Base-by-base conservation (phyloP, 2,888 invertebrate genomes). In the Galeopsomyia nigrocyanea region DNA sequence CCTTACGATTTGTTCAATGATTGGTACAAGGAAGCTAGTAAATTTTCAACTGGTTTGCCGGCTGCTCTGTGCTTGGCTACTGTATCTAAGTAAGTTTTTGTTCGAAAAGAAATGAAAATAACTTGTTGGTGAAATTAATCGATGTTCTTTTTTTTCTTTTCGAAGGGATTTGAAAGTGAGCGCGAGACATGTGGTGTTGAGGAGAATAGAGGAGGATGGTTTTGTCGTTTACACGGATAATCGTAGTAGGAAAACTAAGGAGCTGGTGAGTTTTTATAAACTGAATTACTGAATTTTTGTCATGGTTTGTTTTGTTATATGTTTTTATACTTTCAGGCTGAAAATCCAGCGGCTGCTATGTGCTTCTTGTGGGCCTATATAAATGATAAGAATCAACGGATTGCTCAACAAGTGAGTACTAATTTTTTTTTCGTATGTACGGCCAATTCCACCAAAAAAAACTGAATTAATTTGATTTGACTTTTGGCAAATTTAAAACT, bases 211-310 rank as follows among this genome's bases (percentile, higher is more conserved):
- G 60, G 80, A 87, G 13, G 86, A 87, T 63, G 88, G 88, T 47
- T 88, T 89, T 68, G 83, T 87, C n/a, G 83, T 89, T 69, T 85
- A 87, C 71, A 88, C 89, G 0, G 88, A 88, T 71, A 81, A 78
- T 26, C 82, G 87, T 13, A 88, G 89, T 70, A 83, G 80, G 70
- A 89, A 89, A 83, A 76, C 82, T 2, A 79, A 81, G 46, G 85
- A 89, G 68, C 79, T 89, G 77, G 89, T 88, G 85, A 85, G 81
- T 77, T 62, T 17, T 46, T 0, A 49, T 31, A 2, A 26, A 2
- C 47, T 31, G 7, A 39, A 19, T 16, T 26, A 53, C 14, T 17
- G 26, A 57, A 65, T 56, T 14, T 51, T 16, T 13, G 10, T 19
- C n/a, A 16, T 57, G 22, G n/a, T 57, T n/a, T 26, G 16, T n/a